Conservation (phyloP, 2,888 invertebrate species). For the Macrophya annulata region DNA sequence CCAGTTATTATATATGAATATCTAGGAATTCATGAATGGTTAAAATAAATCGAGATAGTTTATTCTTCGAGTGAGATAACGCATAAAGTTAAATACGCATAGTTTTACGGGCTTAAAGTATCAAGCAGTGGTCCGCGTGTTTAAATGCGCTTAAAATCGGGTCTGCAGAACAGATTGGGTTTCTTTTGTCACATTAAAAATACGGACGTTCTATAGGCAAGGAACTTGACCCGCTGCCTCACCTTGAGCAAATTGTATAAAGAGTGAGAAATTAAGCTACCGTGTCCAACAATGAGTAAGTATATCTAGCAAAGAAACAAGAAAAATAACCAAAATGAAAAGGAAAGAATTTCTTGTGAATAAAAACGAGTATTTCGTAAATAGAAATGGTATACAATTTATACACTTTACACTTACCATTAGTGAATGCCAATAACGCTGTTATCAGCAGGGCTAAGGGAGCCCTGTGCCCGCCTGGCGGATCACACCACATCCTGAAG, state of each 20-base stretch:
- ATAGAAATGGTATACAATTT: neutral
- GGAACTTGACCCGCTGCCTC: slow-evolving; percentile 32
- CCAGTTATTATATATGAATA: neutral
- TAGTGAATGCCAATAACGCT: slow-evolving; percentile 69
- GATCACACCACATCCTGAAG: slow-evolving; percentile 74
- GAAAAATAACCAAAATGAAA: neutral
- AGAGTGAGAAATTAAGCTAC: neutral
- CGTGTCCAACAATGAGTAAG: neutral
- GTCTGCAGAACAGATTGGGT: neutral
- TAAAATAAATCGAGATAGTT: neutral
- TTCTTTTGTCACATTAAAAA: slow-evolving; percentile 15
- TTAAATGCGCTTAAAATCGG: slow-evolving; percentile 26
- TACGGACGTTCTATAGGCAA: neutral
- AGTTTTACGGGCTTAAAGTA: neutral
- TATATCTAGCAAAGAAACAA: neutral
- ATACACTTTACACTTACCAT: slow-evolving; percentile 69
- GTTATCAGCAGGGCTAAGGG: slow-evolving; percentile 70
- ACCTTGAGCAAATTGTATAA: slow-evolving; percentile 24
- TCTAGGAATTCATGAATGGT: neutral
- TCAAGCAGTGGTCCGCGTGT: neutral
- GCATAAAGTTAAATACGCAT: neutral
- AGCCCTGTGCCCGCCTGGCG: slow-evolving; percentile 71
- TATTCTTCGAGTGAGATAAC: neutral
- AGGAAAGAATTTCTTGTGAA: neutral
- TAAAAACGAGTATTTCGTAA: neutral